Evolutionary conservation across 35 echinoderm and acorn worm genomes (phyloP).

Genomic region (Apostichopus parvimensis): DNA sequence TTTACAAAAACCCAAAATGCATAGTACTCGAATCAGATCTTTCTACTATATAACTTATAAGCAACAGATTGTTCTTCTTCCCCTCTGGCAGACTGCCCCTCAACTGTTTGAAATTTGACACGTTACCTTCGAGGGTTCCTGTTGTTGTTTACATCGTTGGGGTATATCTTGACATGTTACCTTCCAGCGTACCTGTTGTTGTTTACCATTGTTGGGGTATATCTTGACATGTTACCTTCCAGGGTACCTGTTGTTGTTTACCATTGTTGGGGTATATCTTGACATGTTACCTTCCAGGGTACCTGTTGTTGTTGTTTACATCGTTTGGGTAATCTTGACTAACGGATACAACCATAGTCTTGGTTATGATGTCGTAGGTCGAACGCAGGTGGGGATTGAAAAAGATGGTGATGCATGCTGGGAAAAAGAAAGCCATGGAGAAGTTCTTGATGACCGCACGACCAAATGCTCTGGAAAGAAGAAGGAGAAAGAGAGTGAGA

Average conservation of each 20-base stretch:
- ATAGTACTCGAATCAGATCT: no score
- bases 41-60: no score
- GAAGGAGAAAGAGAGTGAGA: not conserved
- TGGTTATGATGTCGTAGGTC: conserved; percentile 85
- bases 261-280: no score
- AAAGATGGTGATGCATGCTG: conserved; percentile 91
- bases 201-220: not conserved
- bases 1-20: no score
- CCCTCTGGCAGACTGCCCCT: no score
- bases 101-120: no score
- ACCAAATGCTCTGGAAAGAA: conserved; percentile 69
- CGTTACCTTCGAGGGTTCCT: no score
- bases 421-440: conserved; percentile 99
- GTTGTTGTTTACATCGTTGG: no score
- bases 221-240: conserved; percentile 18
- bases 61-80: no score
- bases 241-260: conserved; percentile 17
- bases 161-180: no score
- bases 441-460: conserved; percentile 96
- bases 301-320: no score
- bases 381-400: conserved; percentile 90
- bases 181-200: conserved; percentile 21
- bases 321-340: conserved; percentile 2
- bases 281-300: no score
- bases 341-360: conserved; percentile 76